Evolutionary conservation across 1,140 invertebrate genomes (phyloP).

Genomic region (Papilio helenus): DNA sequence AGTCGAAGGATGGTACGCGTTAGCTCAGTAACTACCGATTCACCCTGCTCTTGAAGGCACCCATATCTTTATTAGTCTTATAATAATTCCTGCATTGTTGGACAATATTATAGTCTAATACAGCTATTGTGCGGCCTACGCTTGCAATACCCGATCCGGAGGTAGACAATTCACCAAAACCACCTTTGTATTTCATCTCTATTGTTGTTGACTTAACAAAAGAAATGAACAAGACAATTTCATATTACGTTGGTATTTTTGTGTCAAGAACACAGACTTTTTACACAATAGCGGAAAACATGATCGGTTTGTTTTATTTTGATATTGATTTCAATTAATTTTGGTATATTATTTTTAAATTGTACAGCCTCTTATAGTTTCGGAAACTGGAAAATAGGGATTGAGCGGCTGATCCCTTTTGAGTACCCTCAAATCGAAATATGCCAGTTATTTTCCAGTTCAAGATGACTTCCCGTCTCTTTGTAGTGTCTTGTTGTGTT

Average conservation of each 20-base stretch:
- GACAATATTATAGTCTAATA: background rate
- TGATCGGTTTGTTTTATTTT: background rate
- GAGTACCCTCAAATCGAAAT: conserved; percentile 1
- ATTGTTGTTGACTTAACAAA: conserved; percentile 19
- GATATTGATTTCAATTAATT: background rate
- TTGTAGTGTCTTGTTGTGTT: background rate
- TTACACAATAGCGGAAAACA: conserved; percentile 7
- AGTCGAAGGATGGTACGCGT: too few species aligned
- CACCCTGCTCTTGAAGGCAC: too few species aligned
- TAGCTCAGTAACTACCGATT: too few species aligned
- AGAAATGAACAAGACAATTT: conserved; percentile 8
- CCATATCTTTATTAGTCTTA: too few species aligned
- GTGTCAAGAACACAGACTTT: conserved; percentile 21
- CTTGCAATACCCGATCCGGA: conserved; percentile 1
- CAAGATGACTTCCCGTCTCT: background rate
- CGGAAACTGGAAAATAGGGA: background rate
- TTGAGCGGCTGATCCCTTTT: background rate
- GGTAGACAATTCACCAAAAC: background rate
- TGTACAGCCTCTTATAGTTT: background rate
- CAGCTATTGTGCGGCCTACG: background rate
- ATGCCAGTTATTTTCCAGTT: background rate
- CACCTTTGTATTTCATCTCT: conserved; percentile 15
- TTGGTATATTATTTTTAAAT: background rate
- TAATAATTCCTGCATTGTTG: background rate
- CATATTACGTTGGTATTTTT: background rate